These are phyloP conservation scores for Agrochola litura DNA, from an alignment of 2,888 invertebrate genomes.

Conservation along the genomic window DNA sequence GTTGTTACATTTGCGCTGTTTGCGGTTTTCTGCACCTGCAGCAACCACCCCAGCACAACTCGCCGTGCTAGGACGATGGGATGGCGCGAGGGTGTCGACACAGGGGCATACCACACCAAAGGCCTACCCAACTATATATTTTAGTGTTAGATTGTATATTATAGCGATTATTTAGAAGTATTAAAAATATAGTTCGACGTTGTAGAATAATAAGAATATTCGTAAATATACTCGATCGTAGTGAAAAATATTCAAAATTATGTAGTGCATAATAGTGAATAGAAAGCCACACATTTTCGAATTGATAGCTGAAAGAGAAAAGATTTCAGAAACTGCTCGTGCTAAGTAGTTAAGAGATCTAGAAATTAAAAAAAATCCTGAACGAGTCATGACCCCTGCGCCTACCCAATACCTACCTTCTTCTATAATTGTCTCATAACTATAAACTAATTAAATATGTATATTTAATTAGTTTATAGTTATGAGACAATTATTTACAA, in stretches of 20 bases:
- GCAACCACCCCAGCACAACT: too few relatives aligned
- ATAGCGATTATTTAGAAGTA: not conserved
- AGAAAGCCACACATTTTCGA: conserved; percentile 5
- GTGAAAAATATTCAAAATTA: conserved; percentile 14
- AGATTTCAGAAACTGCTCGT: conserved; percentile 23
- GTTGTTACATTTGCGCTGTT: too few relatives aligned
- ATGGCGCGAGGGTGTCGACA: too few relatives aligned
- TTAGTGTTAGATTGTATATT: too few relatives aligned
- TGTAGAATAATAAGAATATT: not conserved
- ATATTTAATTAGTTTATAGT: not conserved
- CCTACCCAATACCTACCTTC: too few relatives aligned
- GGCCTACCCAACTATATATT: too few relatives aligned
- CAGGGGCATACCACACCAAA: too few relatives aligned
- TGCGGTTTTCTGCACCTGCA: too few relatives aligned
- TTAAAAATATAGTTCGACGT: not conserved
- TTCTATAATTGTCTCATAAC: too few relatives aligned
- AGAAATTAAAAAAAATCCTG: not conserved
- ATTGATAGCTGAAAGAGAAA: conserved; percentile 6
- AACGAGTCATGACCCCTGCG: too few relatives aligned
- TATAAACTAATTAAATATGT: not conserved
- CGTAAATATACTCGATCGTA: conserved; percentile 1
- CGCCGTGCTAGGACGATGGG: too few relatives aligned
- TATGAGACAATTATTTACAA: conserved; percentile 24
- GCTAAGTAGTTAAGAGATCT: conserved; percentile 35
- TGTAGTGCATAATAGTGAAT: conserved; percentile 2